Evolutionary conservation across 2,888 invertebrate genomes (phyloP), one percentile per base, ranked within the genome.

Genomic region (Hypolimnas misippus): DNA sequence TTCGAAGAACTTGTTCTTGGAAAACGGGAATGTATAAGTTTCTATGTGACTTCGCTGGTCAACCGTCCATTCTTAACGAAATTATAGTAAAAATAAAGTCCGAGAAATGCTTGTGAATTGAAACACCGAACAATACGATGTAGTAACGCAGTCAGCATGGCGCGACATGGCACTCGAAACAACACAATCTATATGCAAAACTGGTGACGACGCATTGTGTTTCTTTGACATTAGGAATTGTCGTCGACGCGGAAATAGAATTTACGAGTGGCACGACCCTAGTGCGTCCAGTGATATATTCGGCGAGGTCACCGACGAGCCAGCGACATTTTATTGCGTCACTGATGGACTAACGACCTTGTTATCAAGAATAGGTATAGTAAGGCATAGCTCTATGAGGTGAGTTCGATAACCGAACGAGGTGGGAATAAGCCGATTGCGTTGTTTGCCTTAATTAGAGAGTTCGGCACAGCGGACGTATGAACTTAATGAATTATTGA

Each of bases 401-500:
- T 57, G 76, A 74, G 86, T 87, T 87, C 86, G 86, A 85, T 83
- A 88, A 86, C 87, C 87, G 82, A 75, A 72, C 74, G 77, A 82
- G 81, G 82, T 86, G 86, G 83, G 83, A 86, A 84, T 83, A 78
- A 77, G 82, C 76, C 76, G 73, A 82, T 83, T 82, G 80, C 76
- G 68, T 70, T 76, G 71, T 69, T 68, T 63, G 65, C 74, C 76
- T 76, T 83, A 86, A 88, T 87, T 87, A 86, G 81, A 83, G 80
- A 77, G 79, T 79, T 79, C 72, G 76, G 75, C 75, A 72, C 76
- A 77, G 77, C 75, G 79, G 80, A 79, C 76, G 80, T 72, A 70
- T 77, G 75, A 76, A 73, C 72, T 77, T 82, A 79, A 84, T 89
- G 84, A 82, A 89, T 87, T 87, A 89, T 89, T 86, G 80, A 87